Evolutionary conservation across 1,140 invertebrate genomes (phyloP), one percentile per base, ranked within the genome.

Genomic region (Maconellicoccus hirsutus): DNA sequence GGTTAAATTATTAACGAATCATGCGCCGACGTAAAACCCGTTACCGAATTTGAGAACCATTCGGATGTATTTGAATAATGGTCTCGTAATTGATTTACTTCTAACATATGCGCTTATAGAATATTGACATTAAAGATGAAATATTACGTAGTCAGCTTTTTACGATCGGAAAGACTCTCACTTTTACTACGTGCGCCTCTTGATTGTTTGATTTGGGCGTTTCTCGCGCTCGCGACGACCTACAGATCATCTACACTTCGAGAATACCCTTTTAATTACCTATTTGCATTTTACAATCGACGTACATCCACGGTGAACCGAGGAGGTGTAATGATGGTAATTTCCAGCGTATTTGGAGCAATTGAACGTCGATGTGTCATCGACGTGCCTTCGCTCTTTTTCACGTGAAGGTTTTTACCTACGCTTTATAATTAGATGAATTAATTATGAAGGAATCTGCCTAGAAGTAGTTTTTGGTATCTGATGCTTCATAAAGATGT

Each of bases 91-190:
- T 52, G 42, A 52, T 52, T 52, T 52, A 52, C 42, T 52, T 52
- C n/a, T 52, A 19, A 52, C 42, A 52, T 52, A 52, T 33, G 29
- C 42, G 42, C 12, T 52, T 52, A 19, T 52, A 19, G 42, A 52
- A 52, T 52, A 52, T 52, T 52, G 42, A 52, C 42, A 52, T 52
- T 52, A 52, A 19, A 52, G 42, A 52, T 52, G 42, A 52, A 52
- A 52, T 52, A 52, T 19, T 52, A 52, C 42, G 42, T 52, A 52
- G n/a, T 52, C 29, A 6, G 29, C 12, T 33, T 6, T 12, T 33
- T 6, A 33, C 4, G 29, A 33, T 12, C 12, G 12, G 29, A 8
- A 52, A 19, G 6, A 52, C 42, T 52, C 42, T 52, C 42, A 52
- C 42, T 52, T 52, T 52, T 52, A 52, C 42, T 52, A 52, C 29